Percentiles rank a stretch among this genome's conserved stretches.
Evolutionary conservation across 2,888 invertebrate genomes (phyloP).

Genomic region (Erannis defoliaria): DNA sequence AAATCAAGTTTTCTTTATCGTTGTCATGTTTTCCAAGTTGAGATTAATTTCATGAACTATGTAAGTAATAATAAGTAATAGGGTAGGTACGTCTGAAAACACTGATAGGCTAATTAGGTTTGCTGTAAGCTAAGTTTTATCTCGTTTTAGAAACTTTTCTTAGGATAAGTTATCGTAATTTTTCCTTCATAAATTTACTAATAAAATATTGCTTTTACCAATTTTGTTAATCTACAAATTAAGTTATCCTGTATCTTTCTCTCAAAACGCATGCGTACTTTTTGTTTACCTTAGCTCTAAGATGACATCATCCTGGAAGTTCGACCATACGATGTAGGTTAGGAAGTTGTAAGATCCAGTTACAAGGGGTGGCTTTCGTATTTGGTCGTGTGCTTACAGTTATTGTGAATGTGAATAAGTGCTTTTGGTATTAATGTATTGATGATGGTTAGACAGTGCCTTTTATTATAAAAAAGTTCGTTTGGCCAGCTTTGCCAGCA

Average conservation of each 20-base stretch:
- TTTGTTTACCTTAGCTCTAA: conserved; percentile 42
- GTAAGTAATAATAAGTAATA: too few species aligned
- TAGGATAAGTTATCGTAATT: too few species aligned
- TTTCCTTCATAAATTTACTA: neutral
- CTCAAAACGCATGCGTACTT: conserved; percentile 47
- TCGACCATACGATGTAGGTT: conserved; percentile 29
- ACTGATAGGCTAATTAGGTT: too few species aligned
- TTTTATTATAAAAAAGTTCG: too few species aligned
- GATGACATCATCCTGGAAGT: conserved; percentile 48
- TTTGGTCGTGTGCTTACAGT: conserved; percentile 30
- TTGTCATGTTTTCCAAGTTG: too few species aligned
- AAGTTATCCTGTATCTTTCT: neutral
- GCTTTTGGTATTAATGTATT: too few species aligned
- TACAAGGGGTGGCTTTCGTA: conserved; percentile 30
- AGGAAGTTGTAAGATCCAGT: conserved; percentile 9
- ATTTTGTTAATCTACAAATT: neutral
- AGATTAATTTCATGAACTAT: too few species aligned
- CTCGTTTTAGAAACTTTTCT: neutral
- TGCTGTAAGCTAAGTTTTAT: neutral
- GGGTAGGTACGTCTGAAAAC: too few species aligned
- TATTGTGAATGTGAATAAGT: too few species aligned
- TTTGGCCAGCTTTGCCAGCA: too few species aligned
- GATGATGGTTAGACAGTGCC: too few species aligned
- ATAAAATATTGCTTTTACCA: neutral
- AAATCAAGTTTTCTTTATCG: too few species aligned